Evolutionary conservation across 2,113 vertebrate species (phyloP).

Genomic region (Callaeas wilsoni): DNA sequence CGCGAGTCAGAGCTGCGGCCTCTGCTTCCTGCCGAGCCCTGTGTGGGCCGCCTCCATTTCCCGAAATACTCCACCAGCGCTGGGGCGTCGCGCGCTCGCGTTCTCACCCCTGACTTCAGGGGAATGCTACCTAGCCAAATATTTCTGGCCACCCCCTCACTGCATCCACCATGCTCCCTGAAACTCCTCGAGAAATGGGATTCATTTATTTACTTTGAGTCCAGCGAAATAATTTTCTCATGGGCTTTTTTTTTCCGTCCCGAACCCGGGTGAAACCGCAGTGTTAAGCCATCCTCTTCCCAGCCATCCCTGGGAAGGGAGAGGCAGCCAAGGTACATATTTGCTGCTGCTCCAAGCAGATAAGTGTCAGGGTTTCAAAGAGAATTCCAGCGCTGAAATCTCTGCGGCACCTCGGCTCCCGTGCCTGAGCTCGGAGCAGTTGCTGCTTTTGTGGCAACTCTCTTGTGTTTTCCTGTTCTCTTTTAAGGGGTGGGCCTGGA

Average conservation of each 20-base stretch:
- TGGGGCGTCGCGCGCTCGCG: accelerated
- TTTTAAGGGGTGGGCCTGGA: accelerated
- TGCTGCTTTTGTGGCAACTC: not conserved
- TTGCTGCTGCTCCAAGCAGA: not conserved
- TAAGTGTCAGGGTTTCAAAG: conserved; percentile 9
- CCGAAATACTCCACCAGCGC: not conserved
- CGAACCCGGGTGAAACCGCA: conserved; percentile 25
- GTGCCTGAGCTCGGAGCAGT: not conserved
- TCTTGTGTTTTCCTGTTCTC: not conserved
- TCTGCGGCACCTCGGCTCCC: not conserved
- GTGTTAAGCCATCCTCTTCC: conserved; percentile 27
- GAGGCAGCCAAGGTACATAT: not conserved
- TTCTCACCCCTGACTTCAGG: not conserved
- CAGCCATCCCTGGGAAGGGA: not conserved
- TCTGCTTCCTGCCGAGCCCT: not conserved
- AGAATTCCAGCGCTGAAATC: not conserved
- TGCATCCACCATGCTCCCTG: not conserved
- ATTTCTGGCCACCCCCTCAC: not conserved
- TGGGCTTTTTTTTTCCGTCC: conserved; percentile 2
- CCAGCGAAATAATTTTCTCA: not conserved
- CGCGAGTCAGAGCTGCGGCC: not conserved
- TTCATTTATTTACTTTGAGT: conserved; percentile 36
- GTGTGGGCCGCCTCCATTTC: not conserved
- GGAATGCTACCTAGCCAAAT: not conserved
- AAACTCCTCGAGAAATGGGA: not conserved